Percentiles rank a stretch among this genome's conserved stretches.
Evolutionary conservation across 2,797 vertebrate genomes (phyloP).

Genomic region (Potorous gilbertii): DNA sequence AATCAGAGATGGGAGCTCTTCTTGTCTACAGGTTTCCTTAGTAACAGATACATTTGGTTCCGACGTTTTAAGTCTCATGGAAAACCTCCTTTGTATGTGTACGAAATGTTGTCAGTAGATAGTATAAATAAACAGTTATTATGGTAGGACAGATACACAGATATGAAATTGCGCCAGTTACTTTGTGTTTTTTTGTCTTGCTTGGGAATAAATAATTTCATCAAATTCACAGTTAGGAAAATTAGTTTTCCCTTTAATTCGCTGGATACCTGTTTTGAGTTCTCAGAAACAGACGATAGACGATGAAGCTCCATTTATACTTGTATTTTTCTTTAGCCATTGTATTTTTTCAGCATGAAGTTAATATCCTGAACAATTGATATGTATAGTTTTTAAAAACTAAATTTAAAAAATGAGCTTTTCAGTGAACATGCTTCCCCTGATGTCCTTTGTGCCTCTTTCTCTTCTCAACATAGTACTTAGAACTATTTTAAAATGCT

Average conservation of each 20-base stretch:
- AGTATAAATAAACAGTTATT: conserved; percentile 75
- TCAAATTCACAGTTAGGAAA: conserved; percentile 52
- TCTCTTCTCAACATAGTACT: conserved; percentile 29
- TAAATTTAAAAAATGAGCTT: conserved; percentile 34
- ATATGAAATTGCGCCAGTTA: conserved; percentile 53
- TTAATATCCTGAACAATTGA: conserved; percentile 62
- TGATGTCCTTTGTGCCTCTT: conserved; percentile 49
- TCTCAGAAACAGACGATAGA: conserved; percentile 60
- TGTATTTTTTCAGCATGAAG: conserved; percentile 49
- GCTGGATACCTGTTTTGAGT: conserved; percentile 52
- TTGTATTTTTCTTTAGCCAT: background rate
- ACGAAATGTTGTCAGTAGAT: conserved; percentile 58
- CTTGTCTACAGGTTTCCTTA: conserved; percentile 79
- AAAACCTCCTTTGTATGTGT: conserved; percentile 70
- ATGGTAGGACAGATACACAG: conserved; percentile 55
- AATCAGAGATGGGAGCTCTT: conserved; percentile 47
- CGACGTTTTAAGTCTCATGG: conserved; percentile 60
- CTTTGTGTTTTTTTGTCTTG: conserved; percentile 62
- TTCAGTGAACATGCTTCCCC: conserved; percentile 52
- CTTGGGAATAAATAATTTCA: conserved; percentile 73
- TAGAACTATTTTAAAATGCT: conserved; percentile 53
- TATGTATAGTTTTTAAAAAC: conserved; percentile 60
- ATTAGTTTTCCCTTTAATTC: conserved; percentile 73
- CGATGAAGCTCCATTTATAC: conserved; percentile 61
- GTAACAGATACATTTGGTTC: conserved; percentile 73